phyloP scores from a whole-genome alignment of 1,140 invertebrate genomes.

The Sweltsa coloradensis region DNA sequence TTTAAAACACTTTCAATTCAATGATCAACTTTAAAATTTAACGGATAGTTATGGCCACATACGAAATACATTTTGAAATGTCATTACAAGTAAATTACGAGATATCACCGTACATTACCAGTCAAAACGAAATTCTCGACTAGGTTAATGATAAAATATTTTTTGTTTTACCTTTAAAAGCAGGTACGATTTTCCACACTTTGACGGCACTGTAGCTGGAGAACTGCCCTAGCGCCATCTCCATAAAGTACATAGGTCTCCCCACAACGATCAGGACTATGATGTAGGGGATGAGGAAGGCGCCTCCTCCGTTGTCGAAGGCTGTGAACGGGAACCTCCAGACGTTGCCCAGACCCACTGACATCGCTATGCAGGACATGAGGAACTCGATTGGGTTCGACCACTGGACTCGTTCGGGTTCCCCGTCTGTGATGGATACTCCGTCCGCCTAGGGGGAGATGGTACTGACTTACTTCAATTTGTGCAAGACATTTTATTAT shows the following conservation, averaged over 20 bases:
- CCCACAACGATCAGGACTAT: slow-evolving; percentile 42
- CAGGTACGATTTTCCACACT: slow-evolving; percentile 11
- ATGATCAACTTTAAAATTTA: too few relatives aligned
- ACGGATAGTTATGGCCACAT: too few relatives aligned
- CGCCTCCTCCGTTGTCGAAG: slow-evolving; percentile 33
- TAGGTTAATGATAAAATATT: too few relatives aligned
- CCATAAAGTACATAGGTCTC: slow-evolving; percentile 37
- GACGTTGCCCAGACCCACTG: slow-evolving; percentile 38
- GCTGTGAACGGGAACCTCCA: slow-evolving; percentile 38
- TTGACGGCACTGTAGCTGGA: slow-evolving; percentile 12
- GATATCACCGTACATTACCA: too few relatives aligned
- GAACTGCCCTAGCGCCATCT: slow-evolving; percentile 23
- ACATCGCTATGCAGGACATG: slow-evolving; percentile 35
- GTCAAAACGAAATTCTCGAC: too few relatives aligned
- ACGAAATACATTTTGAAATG: too few relatives aligned
- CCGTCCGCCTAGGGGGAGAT: too few relatives aligned
- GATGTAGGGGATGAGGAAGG: slow-evolving; percentile 42
- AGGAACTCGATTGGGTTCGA: slow-evolving; percentile 26
- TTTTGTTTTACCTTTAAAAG: slow-evolving; percentile 11
- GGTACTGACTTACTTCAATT: too few relatives aligned
- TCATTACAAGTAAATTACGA: too few relatives aligned
- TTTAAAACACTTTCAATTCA: too few relatives aligned
- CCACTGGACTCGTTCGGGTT: slow-evolving; percentile 23
- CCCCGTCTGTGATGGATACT: too few relatives aligned
- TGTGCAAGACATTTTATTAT: too few relatives aligned